phyloP scores from a whole-genome alignment of 2,888 invertebrate species.

The Lordiphosa fenestrarum region DNA sequence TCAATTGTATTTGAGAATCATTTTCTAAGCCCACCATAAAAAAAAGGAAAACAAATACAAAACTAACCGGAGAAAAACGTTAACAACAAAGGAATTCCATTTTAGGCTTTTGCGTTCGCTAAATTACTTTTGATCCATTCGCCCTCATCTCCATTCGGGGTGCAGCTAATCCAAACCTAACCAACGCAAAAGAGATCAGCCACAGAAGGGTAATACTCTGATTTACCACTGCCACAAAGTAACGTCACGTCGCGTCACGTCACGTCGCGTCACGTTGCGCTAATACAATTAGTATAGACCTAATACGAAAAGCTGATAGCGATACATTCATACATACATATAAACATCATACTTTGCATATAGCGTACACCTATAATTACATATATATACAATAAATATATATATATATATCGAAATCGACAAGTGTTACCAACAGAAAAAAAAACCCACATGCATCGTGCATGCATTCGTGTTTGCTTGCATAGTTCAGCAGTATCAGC shows the following conservation, averaged over 20 bases:
- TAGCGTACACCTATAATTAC: conserved; percentile 30
- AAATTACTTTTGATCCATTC: conserved; percentile 12
- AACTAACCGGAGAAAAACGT: conserved; percentile 22
- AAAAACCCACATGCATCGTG: conserved; percentile 32
- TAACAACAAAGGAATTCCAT: conserved; percentile 4
- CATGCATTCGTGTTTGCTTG: conserved; percentile 42
- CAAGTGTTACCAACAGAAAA: conserved; percentile 15
- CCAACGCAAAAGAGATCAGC: conserved; percentile 30
- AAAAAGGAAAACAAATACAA: conserved; percentile 18
- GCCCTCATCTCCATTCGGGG: conserved; percentile 1
- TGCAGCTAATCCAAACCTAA: conserved; percentile 29
- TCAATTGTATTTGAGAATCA: conserved; percentile 49
- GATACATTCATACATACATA: conserved; percentile 26
- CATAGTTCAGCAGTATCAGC: conserved; percentile 29
- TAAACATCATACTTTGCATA: conserved; percentile 44
- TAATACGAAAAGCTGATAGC: conserved; percentile 16
- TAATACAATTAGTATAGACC: conserved; percentile 49
- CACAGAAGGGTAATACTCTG: conserved; percentile 65
- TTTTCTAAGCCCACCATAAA: conserved; percentile 59
- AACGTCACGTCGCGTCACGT: not conserved
- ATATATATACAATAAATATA: conserved; percentile 18
- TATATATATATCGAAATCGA: conserved; percentile 18
- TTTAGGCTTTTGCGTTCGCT: conserved; percentile 17
- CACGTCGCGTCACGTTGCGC: conserved; percentile 20
- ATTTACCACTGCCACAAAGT: conserved; percentile 77